Evolutionary conservation across 2,797 vertebrate genomes (phyloP).

Genomic region (Hippoglossus hippoglossus): DNA sequence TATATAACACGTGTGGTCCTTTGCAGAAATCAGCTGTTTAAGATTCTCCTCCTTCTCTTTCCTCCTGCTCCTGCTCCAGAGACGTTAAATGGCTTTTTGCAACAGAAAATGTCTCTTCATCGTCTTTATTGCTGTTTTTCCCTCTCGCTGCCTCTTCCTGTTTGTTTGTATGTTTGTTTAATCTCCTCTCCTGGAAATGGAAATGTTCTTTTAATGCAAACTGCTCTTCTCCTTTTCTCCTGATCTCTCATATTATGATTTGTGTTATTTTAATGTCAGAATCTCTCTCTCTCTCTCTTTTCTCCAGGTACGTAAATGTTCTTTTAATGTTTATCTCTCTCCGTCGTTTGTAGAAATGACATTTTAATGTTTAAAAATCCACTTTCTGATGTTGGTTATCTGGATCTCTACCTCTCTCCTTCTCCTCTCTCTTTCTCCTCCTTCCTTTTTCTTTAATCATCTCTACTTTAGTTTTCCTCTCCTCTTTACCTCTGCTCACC

Average conservation of each 20-base stretch:
- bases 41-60: neutral
- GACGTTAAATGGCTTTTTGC: neutral
- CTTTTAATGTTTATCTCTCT: constrained; percentile 8
- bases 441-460: neutral
- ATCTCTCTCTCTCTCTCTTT: neutral
- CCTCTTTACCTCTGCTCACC: too few relatives aligned
- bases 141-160: neutral
- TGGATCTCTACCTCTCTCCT: too few relatives aligned
- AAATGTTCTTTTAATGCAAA: constrained; percentile 3
- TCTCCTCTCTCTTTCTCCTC: neutral
- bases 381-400: too few relatives aligned
- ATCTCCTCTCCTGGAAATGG: neutral
- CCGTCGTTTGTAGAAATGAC: neutral
- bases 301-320: constrained; percentile 14
- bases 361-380: constrained; percentile 24
- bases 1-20: too few relatives aligned
- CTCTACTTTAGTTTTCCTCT: too few relatives aligned
- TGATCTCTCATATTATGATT: neutral
- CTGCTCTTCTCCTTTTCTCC: neutral
- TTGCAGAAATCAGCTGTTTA: too few relatives aligned
- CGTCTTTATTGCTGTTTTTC: too few relatives aligned
- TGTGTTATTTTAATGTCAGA: neutral
- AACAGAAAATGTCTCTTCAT: too few relatives aligned
- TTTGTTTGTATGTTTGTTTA: neutral
- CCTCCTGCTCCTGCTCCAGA: too few relatives aligned